phyloP scores from a whole-genome alignment of 2,113 vertebrate genomes.

The Alexandromys fortis region DNA sequence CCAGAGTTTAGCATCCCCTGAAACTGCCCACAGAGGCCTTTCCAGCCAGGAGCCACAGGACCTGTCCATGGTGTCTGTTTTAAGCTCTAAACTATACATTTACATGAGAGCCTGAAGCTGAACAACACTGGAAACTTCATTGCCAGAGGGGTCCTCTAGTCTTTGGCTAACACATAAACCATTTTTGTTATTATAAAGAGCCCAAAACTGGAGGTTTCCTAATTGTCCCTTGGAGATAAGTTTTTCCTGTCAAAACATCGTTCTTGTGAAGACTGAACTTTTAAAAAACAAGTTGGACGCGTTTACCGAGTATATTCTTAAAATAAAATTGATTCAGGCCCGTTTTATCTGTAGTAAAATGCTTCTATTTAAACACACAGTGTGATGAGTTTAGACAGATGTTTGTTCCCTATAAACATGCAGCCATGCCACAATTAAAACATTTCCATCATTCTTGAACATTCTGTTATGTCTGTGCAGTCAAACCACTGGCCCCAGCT shows the following conservation, averaged over 20 bases:
- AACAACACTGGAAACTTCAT: not conserved
- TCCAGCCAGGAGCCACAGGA: not conserved
- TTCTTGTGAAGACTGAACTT: not conserved
- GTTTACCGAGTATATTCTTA: slow-evolving; percentile 9
- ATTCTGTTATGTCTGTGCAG: not conserved
- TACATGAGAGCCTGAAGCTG: no score
- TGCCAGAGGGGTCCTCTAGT: not conserved
- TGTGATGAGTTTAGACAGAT: slow-evolving; percentile 41
- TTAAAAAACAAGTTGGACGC: slow-evolving; percentile 20
- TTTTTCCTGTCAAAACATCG: not conserved
- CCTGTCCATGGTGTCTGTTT: not conserved
- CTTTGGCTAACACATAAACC: not conserved
- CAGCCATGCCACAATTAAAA: slow-evolving; percentile 5
- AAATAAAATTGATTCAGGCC: not conserved
- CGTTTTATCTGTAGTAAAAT: slow-evolving; percentile 25
- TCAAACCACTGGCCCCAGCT: not conserved
- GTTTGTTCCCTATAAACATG: not conserved
- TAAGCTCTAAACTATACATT: not conserved
- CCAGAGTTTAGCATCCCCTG: not conserved
- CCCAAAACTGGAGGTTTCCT: not conserved
- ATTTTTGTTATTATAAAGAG: slow-evolving; percentile 26
- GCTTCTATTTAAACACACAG: slow-evolving; percentile 6
- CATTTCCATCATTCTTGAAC: not conserved
- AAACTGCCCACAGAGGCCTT: not conserved
- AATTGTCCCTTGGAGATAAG: not conserved